Conservation (phyloP, 2,113 vertebrate genomes). For the Rhea americana region DNA sequence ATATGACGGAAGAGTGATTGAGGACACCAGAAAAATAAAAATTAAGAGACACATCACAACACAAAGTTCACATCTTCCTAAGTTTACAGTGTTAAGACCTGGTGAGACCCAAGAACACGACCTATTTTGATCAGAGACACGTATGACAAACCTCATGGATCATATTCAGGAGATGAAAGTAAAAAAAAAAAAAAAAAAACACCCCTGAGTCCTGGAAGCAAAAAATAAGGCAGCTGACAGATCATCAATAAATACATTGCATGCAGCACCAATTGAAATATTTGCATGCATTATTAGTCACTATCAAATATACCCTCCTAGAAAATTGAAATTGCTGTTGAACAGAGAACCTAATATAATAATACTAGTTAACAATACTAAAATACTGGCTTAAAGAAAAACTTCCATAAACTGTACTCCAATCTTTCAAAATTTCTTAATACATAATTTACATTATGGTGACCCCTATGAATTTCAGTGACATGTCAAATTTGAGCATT, state of each 20-base stretch:
- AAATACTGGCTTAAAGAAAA: background rate
- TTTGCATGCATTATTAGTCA: background rate
- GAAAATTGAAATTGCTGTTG: background rate
- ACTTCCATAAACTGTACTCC: background rate
- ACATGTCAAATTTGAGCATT: background rate
- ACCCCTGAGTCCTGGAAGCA: background rate
- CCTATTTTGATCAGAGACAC: background rate
- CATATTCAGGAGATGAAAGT: background rate
- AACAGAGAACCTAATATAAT: background rate
- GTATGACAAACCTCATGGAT: background rate
- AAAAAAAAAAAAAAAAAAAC: background rate
- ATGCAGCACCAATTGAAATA: background rate
- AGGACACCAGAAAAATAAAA: background rate
- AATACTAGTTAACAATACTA: no score
- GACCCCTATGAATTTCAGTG: no score
- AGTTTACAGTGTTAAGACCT: background rate
- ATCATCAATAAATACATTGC: background rate
- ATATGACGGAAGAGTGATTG: fast-evolving
- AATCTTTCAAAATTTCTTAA: background rate
- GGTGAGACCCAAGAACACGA: fast-evolving
- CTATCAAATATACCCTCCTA: background rate
- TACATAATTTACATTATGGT: no score
- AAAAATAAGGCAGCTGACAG: background rate
- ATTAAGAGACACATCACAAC: background rate
- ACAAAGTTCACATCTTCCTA: fast-evolving